These are phyloP conservation scores for Phylloscopus whistleri DNA, from an alignment of 2,113 vertebrate species.

Conservation along the genomic window DNA sequence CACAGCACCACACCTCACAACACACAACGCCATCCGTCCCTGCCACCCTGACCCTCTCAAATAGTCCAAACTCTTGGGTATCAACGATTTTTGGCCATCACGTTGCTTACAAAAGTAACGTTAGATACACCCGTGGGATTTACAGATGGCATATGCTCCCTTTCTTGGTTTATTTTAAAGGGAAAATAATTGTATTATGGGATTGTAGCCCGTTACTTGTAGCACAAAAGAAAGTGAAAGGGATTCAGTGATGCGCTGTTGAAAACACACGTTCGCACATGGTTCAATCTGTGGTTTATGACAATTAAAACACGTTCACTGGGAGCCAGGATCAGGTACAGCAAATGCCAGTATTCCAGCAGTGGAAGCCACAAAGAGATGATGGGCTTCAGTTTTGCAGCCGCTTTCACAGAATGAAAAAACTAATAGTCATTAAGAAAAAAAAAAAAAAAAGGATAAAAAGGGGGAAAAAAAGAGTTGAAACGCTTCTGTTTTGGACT, in stretches of 20 bases:
- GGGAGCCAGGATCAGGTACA: neutral
- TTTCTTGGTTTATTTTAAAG: neutral
- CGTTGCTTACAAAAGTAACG: neutral
- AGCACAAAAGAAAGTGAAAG: constrained; percentile 8
- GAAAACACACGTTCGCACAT: constrained; percentile 10
- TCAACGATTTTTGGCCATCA: neutral
- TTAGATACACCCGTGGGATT: neutral
- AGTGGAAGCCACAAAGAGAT: neutral
- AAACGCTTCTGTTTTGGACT: constrained; percentile 81
- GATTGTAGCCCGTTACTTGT: neutral
- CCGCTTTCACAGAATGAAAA: neutral
- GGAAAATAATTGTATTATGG: neutral
- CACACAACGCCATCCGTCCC: neutral
- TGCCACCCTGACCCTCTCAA: neutral
- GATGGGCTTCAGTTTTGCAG: neutral
- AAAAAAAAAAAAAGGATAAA: constrained; percentile 73
- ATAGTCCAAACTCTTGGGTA: neutral
- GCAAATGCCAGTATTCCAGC: neutral
- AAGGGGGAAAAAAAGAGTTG: constrained; percentile 79
- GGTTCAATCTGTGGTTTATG: constrained; percentile 40
- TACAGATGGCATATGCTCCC: neutral
- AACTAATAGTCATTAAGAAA: constrained; percentile 63
- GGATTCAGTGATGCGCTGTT: neutral
- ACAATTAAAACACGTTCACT: constrained; percentile 13
- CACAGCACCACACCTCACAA: neutral